Conservation (phyloP, 2,888 invertebrate genomes). For the Agrilus cyanescens region DNA sequence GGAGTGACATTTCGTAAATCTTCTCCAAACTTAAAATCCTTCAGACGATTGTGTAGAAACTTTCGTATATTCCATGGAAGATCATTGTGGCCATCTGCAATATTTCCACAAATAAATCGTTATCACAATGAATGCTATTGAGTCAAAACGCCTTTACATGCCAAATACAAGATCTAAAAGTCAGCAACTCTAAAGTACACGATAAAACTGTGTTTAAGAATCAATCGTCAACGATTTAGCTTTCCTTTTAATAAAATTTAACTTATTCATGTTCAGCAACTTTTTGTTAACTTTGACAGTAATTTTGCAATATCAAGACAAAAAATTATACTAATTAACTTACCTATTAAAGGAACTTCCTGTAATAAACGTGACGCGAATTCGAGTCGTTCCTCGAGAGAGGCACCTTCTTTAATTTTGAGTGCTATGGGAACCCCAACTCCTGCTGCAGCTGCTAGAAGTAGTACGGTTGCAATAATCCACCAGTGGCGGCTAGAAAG, state of each 20-base stretch:
- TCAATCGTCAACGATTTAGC: too few relatives aligned
- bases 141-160: too few relatives aligned
- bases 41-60: slow-evolving; percentile 78
- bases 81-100: slow-evolving; percentile 75
- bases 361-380: slow-evolving; percentile 60
- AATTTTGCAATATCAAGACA: too few relatives aligned
- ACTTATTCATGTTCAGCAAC: too few relatives aligned
- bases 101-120: too few relatives aligned
- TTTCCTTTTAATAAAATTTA: too few relatives aligned
- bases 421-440: slow-evolving; percentile 70
- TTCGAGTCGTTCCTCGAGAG: slow-evolving; percentile 63
- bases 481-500: slow-evolving; percentile 58
- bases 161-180: too few relatives aligned
- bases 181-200: too few relatives aligned
- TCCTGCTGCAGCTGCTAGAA: slow-evolving; percentile 68
- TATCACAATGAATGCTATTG: too few relatives aligned
- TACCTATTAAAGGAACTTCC: slow-evolving; percentile 58
- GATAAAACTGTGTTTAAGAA: too few relatives aligned
- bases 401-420: slow-evolving; percentile 64
- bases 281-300: too few relatives aligned
- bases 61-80: slow-evolving; percentile 85
- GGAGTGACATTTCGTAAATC: slow-evolving; percentile 56
- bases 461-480: slow-evolving; percentile 60
- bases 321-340: too few relatives aligned
- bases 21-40: slow-evolving; percentile 65